Conservation (phyloP, 1,140 invertebrate species). For the Lucilia sericata region DNA sequence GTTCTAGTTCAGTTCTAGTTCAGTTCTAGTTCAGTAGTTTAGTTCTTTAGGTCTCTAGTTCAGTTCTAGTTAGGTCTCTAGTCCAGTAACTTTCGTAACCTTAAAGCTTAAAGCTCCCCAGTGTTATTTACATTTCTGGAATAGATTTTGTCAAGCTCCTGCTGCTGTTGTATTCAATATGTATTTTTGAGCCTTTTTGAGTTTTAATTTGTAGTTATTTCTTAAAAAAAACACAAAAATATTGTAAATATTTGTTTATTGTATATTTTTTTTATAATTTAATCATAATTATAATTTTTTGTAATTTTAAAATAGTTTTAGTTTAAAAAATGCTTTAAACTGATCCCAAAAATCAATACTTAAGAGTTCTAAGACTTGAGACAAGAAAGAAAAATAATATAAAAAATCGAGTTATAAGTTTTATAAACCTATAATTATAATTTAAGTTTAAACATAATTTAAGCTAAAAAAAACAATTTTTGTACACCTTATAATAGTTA, state of each 20-base stretch:
- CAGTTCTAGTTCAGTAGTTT: too few relatives aligned
- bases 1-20: too few relatives aligned
- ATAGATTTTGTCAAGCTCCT: neutral
- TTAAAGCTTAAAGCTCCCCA: too few relatives aligned
- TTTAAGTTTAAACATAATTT: neutral
- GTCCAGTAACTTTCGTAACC: neutral
- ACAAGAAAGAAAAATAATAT: neutral
- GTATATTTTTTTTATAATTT: neutral
- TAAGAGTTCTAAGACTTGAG: conserved; percentile 45
- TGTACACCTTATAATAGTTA: neutral
- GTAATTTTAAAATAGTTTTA: conserved; percentile 14
- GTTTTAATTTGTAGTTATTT: conserved; percentile 17
- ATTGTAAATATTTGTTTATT: conserved; percentile 23
- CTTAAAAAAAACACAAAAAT: neutral
- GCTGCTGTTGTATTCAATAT: neutral
- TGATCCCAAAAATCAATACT: conserved; percentile 43
- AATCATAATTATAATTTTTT: neutral
- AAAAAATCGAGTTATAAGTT: neutral
- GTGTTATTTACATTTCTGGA: neutral
- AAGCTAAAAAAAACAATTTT: conserved; percentile 9
- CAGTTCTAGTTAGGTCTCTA: too few relatives aligned
- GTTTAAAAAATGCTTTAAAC: conserved; percentile 32
- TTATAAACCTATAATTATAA: neutral
- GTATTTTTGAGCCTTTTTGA: neutral
- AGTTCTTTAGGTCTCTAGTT: too few relatives aligned